phyloP scores from a whole-genome alignment of 2,797 vertebrate genomes.

The Erithacus rubecula region DNA sequence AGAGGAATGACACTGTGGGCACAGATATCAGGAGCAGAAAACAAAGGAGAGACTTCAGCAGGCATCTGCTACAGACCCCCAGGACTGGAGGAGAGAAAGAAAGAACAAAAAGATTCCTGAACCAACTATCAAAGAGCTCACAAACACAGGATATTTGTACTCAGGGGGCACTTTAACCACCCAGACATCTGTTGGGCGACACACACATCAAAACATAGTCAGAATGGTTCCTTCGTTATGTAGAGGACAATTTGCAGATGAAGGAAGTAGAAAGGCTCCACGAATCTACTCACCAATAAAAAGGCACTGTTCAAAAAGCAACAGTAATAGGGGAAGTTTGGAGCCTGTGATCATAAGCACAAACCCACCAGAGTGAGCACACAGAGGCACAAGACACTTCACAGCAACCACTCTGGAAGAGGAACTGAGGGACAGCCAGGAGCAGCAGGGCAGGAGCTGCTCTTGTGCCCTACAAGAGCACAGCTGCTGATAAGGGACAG shows the following conservation, averaged over 20 bases:
- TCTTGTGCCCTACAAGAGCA: neutral
- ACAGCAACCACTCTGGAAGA: neutral
- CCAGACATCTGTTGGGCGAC: conserved; percentile 66
- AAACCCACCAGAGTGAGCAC: neutral
- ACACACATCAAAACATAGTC: conserved; percentile 56
- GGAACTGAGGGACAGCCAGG: neutral
- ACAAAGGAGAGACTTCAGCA: conserved; percentile 30
- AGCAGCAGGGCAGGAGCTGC: neutral
- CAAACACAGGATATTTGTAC: conserved; percentile 67
- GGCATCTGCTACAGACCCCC: conserved; percentile 61
- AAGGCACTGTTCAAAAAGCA: neutral
- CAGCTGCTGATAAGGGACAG: neutral
- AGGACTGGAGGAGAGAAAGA: conserved; percentile 38
- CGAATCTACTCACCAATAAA: neutral
- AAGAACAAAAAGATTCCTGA: conserved; percentile 67
- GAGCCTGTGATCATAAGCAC: conserved; percentile 32
- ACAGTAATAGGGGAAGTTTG: neutral
- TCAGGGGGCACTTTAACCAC: conserved; percentile 68
- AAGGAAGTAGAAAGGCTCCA: conserved; percentile 52
- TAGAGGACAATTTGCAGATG: conserved; percentile 59
- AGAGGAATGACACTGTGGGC: conserved; percentile 31
- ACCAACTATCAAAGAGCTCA: conserved; percentile 61
- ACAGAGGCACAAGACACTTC: rapidly evolving
- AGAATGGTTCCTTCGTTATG: conserved; percentile 31
- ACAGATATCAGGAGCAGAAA: conserved; percentile 32